These are phyloP conservation scores for Petrolisthes manimaculis DNA, from an alignment of 2,888 invertebrate genomes.

Conservation along the genomic window DNA sequence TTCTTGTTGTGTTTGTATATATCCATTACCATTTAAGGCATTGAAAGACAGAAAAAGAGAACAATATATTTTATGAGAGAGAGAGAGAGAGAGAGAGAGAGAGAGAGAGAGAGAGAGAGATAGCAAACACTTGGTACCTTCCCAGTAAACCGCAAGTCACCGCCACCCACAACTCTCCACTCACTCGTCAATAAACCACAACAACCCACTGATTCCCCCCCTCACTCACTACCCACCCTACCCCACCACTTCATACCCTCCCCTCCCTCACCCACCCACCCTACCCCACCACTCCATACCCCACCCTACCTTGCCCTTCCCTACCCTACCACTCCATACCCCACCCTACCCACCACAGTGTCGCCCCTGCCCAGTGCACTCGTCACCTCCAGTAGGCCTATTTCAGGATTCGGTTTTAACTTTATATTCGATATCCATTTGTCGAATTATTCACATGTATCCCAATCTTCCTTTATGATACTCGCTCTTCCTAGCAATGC, in stretches of 20 bases:
- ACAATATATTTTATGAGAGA: not conserved
- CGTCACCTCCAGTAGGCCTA: no score
- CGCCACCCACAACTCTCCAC: conserved; percentile 8
- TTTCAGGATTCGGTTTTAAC: no score
- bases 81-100: conserved; percentile 18
- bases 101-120: conserved; percentile 13
- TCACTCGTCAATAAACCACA: not conserved
- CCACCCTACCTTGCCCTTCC: not conserved
- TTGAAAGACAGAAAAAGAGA: not conserved
- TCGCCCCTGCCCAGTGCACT: not conserved
- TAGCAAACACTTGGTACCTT: not conserved
- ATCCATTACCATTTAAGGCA: not conserved
- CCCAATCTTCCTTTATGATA: no score
- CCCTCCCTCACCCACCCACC: not conserved
- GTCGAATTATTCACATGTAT: no score
- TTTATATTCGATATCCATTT: no score
- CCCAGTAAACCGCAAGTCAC: not conserved
- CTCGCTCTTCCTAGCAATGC: no score
- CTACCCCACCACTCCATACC: not conserved
- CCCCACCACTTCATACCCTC: not conserved
- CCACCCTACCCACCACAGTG: not conserved
- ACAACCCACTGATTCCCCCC: not conserved
- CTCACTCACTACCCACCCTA: not conserved
- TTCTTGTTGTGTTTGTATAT: not conserved
- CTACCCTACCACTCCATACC: not conserved